Percentiles rank a stretch among this genome's conserved stretches.
Evolutionary conservation across 2,113 vertebrate genomes (phyloP).

Genomic region (Bothrops jararaca): DNA sequence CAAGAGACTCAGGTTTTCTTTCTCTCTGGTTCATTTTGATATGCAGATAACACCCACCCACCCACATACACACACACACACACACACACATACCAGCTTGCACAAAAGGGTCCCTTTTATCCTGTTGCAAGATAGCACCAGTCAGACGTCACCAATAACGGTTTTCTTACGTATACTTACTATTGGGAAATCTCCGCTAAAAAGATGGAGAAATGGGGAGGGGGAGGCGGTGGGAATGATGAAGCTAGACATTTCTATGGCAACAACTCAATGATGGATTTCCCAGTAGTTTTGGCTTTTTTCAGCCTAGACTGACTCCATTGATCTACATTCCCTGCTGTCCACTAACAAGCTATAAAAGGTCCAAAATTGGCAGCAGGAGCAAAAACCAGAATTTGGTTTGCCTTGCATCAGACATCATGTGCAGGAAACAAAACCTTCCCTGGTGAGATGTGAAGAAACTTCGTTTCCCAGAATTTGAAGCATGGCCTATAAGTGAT

Average conservation of each 20-base stretch:
- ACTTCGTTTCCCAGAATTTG: not conserved
- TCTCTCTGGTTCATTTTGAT: not conserved
- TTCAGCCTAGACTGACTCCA: not conserved
- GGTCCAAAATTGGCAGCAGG: not conserved
- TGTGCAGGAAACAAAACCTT: not conserved
- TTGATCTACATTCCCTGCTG: not conserved
- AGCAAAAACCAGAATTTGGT: not conserved
- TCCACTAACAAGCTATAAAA: not conserved
- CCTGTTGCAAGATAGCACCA: not conserved
- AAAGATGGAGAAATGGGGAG: not conserved
- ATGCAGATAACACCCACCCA: not conserved
- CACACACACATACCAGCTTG: no score
- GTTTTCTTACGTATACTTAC: not conserved
- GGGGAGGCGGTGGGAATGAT: not conserved
- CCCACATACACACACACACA: not conserved
- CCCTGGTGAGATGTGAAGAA: not conserved
- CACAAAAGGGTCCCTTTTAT: not conserved
- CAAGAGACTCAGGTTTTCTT: not conserved
- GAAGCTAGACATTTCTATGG: conserved; percentile 19
- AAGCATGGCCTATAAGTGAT: not conserved
- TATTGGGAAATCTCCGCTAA: not conserved
- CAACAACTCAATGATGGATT: not conserved
- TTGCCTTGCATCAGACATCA: not conserved
- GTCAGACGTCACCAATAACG: not conserved
- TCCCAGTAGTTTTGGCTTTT: not conserved